These are phyloP conservation scores for Paraplagusia blochii DNA, from an alignment of 2,113 vertebrate genomes.

Conservation along the genomic window DNA sequence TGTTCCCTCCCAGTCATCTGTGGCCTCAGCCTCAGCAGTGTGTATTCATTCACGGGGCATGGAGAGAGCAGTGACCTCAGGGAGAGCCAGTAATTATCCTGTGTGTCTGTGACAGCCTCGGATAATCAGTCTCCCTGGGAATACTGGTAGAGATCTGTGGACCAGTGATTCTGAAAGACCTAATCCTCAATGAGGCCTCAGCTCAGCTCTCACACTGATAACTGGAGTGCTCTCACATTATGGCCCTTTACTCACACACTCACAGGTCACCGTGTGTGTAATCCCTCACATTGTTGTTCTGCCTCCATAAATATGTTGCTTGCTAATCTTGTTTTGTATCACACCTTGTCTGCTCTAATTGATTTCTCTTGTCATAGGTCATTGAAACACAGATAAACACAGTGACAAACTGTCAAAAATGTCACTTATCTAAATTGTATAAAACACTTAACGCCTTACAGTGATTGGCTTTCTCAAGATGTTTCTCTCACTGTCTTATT, in stretches of 20 bases:
- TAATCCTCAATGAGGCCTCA: conserved; percentile 66
- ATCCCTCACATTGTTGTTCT: conserved; percentile 18
- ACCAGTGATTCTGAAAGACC: conserved; percentile 59
- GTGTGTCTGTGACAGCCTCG: conserved; percentile 68
- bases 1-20: conserved; percentile 37
- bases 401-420: not conserved
- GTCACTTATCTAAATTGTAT: no score
- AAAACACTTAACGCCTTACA: no score
- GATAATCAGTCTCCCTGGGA: conserved; percentile 79
- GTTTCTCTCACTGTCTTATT: not conserved
- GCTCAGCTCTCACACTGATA: conserved; percentile 45
- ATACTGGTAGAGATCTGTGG: conserved; percentile 70
- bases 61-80: conserved; percentile 68
- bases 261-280: conserved; percentile 43
- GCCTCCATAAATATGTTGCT: conserved; percentile 6
- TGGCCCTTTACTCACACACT: conserved; percentile 33
- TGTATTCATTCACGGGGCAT: conserved; percentile 57
- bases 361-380: not conserved
- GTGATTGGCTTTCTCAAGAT: no score
- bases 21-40: conserved; percentile 49
- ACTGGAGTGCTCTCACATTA: conserved; percentile 58
- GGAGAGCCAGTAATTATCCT: conserved; percentile 75
- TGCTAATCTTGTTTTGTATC: not conserved
- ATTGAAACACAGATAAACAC: not conserved
- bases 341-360: not conserved